Percentiles rank a stretch among this genome's conserved stretches.
Evolutionary conservation across 1,140 invertebrate species (phyloP).

Genomic region (Polyergus mexicanus): DNA sequence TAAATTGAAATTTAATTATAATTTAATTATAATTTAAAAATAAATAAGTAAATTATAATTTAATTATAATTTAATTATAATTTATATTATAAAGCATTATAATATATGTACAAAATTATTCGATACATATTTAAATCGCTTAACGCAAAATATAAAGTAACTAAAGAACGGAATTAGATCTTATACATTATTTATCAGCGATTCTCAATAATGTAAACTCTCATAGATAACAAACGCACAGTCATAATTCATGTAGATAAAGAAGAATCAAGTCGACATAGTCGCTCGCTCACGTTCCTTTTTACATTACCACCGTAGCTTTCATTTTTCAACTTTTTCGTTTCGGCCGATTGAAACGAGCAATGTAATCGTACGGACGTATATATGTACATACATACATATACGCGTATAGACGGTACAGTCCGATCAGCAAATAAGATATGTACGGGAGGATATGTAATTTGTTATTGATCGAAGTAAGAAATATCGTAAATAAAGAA

Average conservation of each 20-base stretch:
- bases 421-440: slow-evolving; percentile 42
- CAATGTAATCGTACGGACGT: slow-evolving; percentile 65
- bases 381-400: slow-evolving; percentile 31
- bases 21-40: too few relatives aligned
- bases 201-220: slow-evolving; percentile 66
- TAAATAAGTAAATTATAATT: too few relatives aligned
- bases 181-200: slow-evolving; percentile 63
- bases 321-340: slow-evolving; percentile 63
- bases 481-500: slow-evolving; percentile 44
- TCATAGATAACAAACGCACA: slow-evolving; percentile 60
- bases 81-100: background rate
- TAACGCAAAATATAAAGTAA: background rate
- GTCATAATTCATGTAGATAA: slow-evolving; percentile 65
- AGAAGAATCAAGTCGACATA: slow-evolving; percentile 63
- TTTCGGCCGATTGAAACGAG: slow-evolving; percentile 65
- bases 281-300: slow-evolving; percentile 40
- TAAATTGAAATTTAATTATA: too few relatives aligned
- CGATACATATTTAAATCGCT: slow-evolving; percentile 41
- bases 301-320: slow-evolving; percentile 5
- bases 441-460: background rate
- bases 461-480: slow-evolving; percentile 59
- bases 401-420: slow-evolving; percentile 46
- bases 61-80: background rate
- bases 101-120: too few relatives aligned
- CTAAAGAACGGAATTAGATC: slow-evolving; percentile 36